Conservation (phyloP, 30 jellyfish, hydroid and myxozoan species). For the Mastigias papua region DNA sequence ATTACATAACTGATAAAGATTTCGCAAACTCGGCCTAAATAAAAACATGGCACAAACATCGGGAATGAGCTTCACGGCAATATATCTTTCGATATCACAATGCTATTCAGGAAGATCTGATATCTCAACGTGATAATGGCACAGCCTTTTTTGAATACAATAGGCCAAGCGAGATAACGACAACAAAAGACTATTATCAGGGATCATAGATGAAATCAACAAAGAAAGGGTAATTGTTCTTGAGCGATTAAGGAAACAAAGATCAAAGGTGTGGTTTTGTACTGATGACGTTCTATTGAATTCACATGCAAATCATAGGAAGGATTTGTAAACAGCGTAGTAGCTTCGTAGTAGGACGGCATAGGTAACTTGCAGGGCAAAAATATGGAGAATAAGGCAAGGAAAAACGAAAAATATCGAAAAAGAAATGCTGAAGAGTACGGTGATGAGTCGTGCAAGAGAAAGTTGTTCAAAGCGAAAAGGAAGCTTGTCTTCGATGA, state of each 20-base stretch:
- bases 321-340: slow-evolving; percentile 52
- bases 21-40: too few relatives aligned
- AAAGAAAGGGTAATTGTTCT: background rate
- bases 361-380: background rate
- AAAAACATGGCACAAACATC: background rate
- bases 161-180: background rate
- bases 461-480: slow-evolving; percentile 5
- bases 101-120: background rate
- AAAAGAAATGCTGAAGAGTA: background rate
- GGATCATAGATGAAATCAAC: background rate
- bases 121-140: too few relatives aligned
- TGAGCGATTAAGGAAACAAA: slow-evolving; percentile 7
- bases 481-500: slow-evolving; percentile 38
- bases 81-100: background rate
- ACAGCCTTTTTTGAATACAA: background rate
- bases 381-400: background rate
- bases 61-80: background rate
- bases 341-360: background rate
- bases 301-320: slow-evolving; percentile 47
- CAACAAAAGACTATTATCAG: background rate
- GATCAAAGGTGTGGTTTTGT: slow-evolving; percentile 27
- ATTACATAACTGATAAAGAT: too few relatives aligned
- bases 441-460: background rate
- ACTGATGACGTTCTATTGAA: slow-evolving; percentile 18
- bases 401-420: background rate